Conservation (phyloP, 2,113 vertebrate species). For the Bettongia penicillata region DNA sequence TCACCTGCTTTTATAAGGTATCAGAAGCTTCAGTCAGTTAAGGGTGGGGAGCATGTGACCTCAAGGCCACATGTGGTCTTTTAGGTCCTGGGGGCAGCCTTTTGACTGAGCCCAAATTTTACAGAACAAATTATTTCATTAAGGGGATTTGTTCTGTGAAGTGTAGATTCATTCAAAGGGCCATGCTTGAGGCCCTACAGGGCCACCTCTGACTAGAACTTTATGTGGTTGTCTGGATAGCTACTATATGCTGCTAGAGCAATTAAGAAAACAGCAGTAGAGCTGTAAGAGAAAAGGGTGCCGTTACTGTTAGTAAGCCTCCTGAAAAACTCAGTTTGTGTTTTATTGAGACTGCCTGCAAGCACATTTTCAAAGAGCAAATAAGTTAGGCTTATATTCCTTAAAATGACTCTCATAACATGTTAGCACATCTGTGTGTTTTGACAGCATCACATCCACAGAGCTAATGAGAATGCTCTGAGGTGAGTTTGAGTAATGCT, state of each 20-base stretch:
- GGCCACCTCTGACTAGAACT: neutral
- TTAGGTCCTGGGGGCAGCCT: too few species aligned
- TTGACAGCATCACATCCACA: neutral
- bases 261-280: neutral
- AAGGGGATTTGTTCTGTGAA: too few species aligned
- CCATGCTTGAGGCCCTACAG: too few species aligned
- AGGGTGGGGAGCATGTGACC: too few species aligned
- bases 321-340: neutral
- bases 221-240: neutral
- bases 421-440: neutral
- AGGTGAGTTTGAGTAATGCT: neutral
- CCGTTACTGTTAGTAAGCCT: neutral
- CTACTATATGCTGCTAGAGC: neutral
- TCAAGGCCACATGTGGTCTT: too few species aligned
- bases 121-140: too few species aligned
- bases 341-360: neutral
- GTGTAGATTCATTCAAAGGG: too few species aligned
- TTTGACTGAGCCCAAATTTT: too few species aligned
- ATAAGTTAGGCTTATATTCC: neutral
- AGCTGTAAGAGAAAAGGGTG: neutral
- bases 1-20: neutral
- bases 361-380: neutral
- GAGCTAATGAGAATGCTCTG: neutral
- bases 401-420: neutral
- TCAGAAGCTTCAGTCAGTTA: neutral